Base-by-base conservation (phyloP, 23 tunicate genomes). In the Pegea sp. region DNA sequence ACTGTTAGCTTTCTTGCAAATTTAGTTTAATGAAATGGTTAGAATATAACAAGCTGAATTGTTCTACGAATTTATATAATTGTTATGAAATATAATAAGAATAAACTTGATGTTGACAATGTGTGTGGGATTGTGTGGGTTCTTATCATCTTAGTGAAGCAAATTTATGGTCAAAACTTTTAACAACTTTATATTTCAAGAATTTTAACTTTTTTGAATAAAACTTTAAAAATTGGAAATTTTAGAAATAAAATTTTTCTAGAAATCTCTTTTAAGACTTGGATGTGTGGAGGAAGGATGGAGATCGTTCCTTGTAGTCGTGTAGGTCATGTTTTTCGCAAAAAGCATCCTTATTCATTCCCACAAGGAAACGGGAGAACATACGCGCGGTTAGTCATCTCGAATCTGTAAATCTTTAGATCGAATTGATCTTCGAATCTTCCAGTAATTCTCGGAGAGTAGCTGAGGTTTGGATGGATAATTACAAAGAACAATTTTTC, bases 401-500 rank as follows among this genome's bases (percentile, higher is more conserved):
- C 56, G 22, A 11, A 6, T 18, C 56, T 20, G 22, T 20, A 13
- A 20, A 38, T 38, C 16, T 8, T 8, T 38, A 8, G 46, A 38
- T 11, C 16, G 46, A 38, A 8, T 11, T 38, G 11, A 8, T 8
- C 16, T 38, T 38, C 19, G 19, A 13, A 13, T 50, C 25, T 8
- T 55, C 20, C 57, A 81, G 80, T 61, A 81, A 81, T 69, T 68
- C 81, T 25, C 46, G 81, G 56, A 61, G 94, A 32, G 60, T 77
- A 19, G 94, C 84, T 18, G 94, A 81, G 62, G 94, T 81, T 13
- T 81, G 94, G 94, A 81, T 73, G 81, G 94, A 81, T 50, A 84
- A 73, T 1, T 81, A 81, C 50, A 81, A 81, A 52, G 44, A 62
- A 28, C 67, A 67, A 34, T 76, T 63, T 33, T 76, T 53, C 60